Percentiles rank a stretch among this genome's conserved stretches.
phyloP scores from a whole-genome alignment of 2,888 invertebrate species.

The Sesia bembeciformis region DNA sequence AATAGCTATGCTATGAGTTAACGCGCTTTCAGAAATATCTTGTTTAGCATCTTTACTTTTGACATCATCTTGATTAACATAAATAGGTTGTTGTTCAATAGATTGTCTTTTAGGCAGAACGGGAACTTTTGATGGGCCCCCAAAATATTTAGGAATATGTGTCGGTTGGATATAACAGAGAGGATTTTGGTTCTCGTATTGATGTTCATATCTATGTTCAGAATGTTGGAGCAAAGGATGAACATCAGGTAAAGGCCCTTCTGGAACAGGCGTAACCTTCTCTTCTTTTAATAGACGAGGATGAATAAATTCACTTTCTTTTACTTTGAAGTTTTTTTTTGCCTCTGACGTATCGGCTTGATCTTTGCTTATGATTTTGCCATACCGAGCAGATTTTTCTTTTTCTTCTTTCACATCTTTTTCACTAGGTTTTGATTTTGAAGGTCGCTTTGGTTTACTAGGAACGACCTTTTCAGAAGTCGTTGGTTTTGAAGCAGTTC shows the following conservation, averaged over 20 bases:
- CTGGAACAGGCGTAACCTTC: slow-evolving; percentile 64
- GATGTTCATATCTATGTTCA: slow-evolving; percentile 82
- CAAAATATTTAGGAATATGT: slow-evolving; percentile 77
- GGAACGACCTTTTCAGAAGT: slow-evolving; percentile 58
- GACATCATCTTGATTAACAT: slow-evolving; percentile 63
- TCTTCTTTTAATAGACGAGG: slow-evolving; percentile 63
- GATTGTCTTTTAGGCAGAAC: slow-evolving; percentile 39
- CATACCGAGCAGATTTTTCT: slow-evolving; percentile 42
- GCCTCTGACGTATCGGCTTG: slow-evolving; percentile 52
- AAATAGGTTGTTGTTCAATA: slow-evolving; percentile 57
- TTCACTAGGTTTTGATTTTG: slow-evolving; percentile 42
- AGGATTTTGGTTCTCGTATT: slow-evolving; percentile 71
- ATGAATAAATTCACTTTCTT: slow-evolving; percentile 71
- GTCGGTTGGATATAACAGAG: slow-evolving; percentile 72
- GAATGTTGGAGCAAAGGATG: slow-evolving; percentile 86
- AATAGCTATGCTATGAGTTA: slow-evolving; percentile 61
- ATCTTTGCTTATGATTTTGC: slow-evolving; percentile 59
- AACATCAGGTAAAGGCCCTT: slow-evolving; percentile 57
- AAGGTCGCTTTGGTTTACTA: slow-evolving; percentile 59
- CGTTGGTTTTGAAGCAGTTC: slow-evolving; percentile 42
- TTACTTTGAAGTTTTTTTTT: slow-evolving; percentile 74
- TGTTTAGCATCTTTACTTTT: slow-evolving; percentile 36
- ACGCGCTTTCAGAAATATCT: slow-evolving; percentile 55
- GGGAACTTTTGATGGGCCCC: slow-evolving; percentile 66
- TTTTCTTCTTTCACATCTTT: slow-evolving; percentile 19